These are phyloP conservation scores for Notothenia rossii DNA, from an alignment of 2,113 vertebrate genomes.

Conservation along the genomic window DNA sequence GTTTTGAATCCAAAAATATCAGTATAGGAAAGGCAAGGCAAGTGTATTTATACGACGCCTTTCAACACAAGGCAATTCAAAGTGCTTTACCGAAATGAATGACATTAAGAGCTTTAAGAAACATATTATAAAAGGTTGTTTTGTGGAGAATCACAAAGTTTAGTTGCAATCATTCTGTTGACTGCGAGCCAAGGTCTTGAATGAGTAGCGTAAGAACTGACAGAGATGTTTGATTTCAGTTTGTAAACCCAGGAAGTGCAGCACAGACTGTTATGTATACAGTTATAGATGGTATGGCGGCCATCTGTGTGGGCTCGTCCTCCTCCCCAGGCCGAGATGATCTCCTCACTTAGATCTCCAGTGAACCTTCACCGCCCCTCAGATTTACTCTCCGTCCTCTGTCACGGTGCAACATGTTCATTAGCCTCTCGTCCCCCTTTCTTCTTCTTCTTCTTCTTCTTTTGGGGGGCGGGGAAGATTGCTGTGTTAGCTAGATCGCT, in stretches of 20 bases:
- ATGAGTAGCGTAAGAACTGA: background rate
- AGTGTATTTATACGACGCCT: no score
- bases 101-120: no score
- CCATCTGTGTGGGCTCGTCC: slow-evolving; percentile 39
- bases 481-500: slow-evolving; percentile 18
- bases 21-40: no score
- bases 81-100: no score
- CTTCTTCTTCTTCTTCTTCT: slow-evolving; percentile 2
- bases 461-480: slow-evolving; percentile 30
- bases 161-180: background rate
- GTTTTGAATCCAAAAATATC: background rate
- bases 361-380: slow-evolving; percentile 69
- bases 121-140: no score
- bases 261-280: background rate
- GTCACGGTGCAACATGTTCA: slow-evolving; percentile 77
- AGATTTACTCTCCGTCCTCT: slow-evolving; percentile 53
- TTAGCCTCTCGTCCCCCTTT: slow-evolving; percentile 61
- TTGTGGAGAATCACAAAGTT: background rate
- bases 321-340: slow-evolving; percentile 15
- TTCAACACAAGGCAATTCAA: no score
- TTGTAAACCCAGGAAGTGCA: background rate
- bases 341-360: slow-evolving; percentile 56
- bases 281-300: background rate
- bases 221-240: background rate
- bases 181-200: background rate